Percentiles rank a stretch among this genome's conserved stretches.
phyloP scores from a whole-genome alignment of 2,797 vertebrate species.

The Sorex maritimensis region DNA sequence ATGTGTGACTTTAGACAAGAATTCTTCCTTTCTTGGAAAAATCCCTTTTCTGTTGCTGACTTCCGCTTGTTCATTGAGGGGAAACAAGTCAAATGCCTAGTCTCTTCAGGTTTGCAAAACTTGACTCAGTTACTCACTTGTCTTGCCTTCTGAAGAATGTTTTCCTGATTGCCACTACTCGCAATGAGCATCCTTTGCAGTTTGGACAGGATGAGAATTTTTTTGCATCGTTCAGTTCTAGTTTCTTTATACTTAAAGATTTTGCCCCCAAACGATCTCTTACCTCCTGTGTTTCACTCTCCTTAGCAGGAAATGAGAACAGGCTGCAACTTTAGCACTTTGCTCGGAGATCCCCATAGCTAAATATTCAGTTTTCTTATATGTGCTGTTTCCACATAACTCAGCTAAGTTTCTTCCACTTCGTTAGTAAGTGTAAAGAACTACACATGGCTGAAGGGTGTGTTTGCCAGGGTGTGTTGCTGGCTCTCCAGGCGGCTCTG shows the following conservation, averaged over 20 bases:
- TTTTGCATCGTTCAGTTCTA: not conserved
- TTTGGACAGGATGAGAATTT: not conserved
- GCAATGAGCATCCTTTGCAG: not conserved
- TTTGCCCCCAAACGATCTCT: not conserved
- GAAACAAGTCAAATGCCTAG: not conserved
- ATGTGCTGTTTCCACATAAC: not conserved
- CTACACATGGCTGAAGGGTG: too few relatives aligned
- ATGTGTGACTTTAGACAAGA: not conserved
- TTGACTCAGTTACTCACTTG: not conserved
- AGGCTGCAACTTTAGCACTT: not conserved
- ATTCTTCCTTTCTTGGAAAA: not conserved
- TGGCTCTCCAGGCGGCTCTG: too few relatives aligned
- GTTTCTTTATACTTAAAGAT: not conserved
- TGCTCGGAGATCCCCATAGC: not conserved
- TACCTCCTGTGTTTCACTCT: not conserved
- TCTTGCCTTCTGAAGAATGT: not conserved
- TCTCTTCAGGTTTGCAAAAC: slow-evolving; percentile 10
- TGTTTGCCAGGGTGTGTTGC: too few relatives aligned
- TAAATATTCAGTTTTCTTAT: slow-evolving; percentile 2
- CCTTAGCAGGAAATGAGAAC: not conserved
- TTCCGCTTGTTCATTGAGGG: not conserved
- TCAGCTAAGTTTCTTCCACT: not conserved
- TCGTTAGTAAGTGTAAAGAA: not conserved
- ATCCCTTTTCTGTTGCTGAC: not conserved
- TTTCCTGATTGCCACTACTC: not conserved